Base-by-base conservation (phyloP, 2,797 vertebrate species). In the Anolis apletophallus region DNA sequence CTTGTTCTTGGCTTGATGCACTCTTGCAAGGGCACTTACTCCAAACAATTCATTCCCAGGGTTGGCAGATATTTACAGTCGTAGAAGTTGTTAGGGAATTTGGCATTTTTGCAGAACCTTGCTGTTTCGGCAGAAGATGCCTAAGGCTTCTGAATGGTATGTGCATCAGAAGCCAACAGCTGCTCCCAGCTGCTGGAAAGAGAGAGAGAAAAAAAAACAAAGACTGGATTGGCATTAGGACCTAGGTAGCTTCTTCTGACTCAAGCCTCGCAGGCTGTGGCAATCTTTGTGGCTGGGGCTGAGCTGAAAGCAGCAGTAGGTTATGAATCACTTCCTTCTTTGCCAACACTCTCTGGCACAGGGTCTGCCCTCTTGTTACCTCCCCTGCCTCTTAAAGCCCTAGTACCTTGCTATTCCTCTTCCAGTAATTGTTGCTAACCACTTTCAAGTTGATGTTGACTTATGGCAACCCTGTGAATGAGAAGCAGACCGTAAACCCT, bases 321-420 rank as follows among this genome's bases (percentile, higher is more conserved):
- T 74, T 87, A 76, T 87, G 86, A 87, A 87, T 87, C 86, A 87
- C 81, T 87, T 87, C 81, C 86, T 87, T 77, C 77, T 82, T 64
- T 78, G 75, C 75, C 76, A 73, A 64, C 76, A 29, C 81, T 75
- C 55, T 55, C 76, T 74, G 54, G 74, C 12, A 16, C 75, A 87
- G n/a, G 54, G 75, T 61, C 81, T 87, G 36, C 55, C 75, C 46
- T 78, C 55, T 73, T 74, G 79, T 74, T 55, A 55, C 68, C 55
- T 87, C 76, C 55, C 9, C 11, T 17, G 84, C 54, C 36, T 80
- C 77, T 80, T 85, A 85, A 80, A 80, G 75, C n/a, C 55, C 75
- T 40, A 73, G 55, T 26, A n/a, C 34, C 40, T 61, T 72, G 77
- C 74, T 73, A 61, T 61, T 54, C 40, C 50, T 19, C 26, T 61